Evolutionary conservation across 2,113 vertebrate species (phyloP).

Genomic region (Meriones unguiculatus): DNA sequence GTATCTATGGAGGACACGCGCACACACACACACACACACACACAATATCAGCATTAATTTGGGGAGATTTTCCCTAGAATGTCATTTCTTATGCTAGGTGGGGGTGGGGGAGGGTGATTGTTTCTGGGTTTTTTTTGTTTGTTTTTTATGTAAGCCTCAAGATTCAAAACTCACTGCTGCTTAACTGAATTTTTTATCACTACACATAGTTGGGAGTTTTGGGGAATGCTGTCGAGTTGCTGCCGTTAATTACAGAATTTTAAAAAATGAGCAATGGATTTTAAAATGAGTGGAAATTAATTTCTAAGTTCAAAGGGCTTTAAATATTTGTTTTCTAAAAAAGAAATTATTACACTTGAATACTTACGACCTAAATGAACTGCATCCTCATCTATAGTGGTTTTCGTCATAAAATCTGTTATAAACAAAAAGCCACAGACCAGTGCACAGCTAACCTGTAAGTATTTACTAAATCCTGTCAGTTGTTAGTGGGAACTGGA

Average conservation of each 20-base stretch:
- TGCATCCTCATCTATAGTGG: background rate
- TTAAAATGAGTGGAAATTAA: background rate
- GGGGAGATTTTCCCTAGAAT: background rate
- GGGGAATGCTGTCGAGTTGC: background rate
- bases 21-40: background rate
- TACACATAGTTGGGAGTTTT: background rate
- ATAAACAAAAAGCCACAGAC: background rate
- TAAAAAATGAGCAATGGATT: background rate
- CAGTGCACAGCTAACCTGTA: background rate
- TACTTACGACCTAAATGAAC: background rate
- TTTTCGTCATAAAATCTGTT: constrained; percentile 15
- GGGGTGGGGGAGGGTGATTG: background rate
- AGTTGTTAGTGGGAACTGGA: background rate
- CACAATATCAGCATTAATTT: background rate
- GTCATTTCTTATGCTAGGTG: background rate
- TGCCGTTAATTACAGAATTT: background rate
- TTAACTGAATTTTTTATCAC: background rate
- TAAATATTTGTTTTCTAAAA: background rate
- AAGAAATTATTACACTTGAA: background rate
- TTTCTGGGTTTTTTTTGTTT: background rate
- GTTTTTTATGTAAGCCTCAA: background rate
- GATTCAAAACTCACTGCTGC: background rate
- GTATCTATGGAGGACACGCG: background rate
- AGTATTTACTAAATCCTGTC: background rate
- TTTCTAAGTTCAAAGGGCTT: background rate